Conservation (phyloP, 2,888 invertebrate genomes). For the Neoaliturus tenellus region DNA sequence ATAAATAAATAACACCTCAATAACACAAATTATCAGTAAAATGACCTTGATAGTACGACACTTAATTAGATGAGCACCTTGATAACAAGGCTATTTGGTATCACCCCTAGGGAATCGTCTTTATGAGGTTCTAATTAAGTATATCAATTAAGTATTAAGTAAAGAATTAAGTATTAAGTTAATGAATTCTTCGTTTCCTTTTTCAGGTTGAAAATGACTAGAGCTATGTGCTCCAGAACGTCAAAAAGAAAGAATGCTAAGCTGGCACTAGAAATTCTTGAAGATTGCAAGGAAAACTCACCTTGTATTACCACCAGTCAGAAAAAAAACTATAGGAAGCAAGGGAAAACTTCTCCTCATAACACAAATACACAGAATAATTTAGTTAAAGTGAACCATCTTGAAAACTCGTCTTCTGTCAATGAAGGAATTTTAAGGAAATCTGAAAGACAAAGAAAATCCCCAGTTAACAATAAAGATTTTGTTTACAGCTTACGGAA, state of each 20-base stretch:
- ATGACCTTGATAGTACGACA: too few relatives aligned
- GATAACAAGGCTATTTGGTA: too few relatives aligned
- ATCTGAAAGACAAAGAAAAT: not conserved
- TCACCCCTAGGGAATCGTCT: too few relatives aligned
- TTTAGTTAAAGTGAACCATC: not conserved
- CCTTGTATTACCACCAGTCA: not conserved
- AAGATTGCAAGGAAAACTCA: conserved; percentile 12
- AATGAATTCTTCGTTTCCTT: not conserved
- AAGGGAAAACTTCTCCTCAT: not conserved
- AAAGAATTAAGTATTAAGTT: too few relatives aligned
- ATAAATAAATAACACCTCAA: too few relatives aligned
- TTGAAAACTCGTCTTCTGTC: not conserved
- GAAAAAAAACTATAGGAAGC: not conserved
- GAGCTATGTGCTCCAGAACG: conserved; percentile 5
- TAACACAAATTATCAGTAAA: too few relatives aligned
- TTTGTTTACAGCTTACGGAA: not conserved
- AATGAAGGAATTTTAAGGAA: not conserved
- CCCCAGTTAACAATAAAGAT: not conserved
- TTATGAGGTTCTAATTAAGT: too few relatives aligned
- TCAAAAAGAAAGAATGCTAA: not conserved
- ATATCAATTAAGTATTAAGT: too few relatives aligned
- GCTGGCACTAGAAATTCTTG: not conserved
- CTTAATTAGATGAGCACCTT: too few relatives aligned
- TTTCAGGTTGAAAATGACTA: conserved; percentile 22
- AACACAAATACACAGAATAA: not conserved